These are phyloP conservation scores for Orthonevra nobilis DNA, from an alignment of 2,888 invertebrate species.

Conservation along the genomic window DNA sequence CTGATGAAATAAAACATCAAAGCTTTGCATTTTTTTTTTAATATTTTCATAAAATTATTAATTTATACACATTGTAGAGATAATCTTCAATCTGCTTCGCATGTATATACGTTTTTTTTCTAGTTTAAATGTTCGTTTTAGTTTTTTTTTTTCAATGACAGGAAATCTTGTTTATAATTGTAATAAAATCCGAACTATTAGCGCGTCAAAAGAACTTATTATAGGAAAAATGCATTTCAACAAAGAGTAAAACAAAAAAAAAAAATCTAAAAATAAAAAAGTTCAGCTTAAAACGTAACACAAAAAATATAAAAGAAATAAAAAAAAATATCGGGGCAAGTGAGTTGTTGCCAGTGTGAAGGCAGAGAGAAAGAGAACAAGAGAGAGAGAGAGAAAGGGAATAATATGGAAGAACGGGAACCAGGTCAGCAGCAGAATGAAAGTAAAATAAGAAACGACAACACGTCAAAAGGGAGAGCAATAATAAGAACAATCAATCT, in stretches of 20 bases:
- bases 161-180: constrained; percentile 45
- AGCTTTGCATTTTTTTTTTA: constrained; percentile 26
- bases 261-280: constrained; percentile 33
- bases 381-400: background rate
- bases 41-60: constrained; percentile 64
- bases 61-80: constrained; percentile 66
- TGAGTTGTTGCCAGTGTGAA: too few relatives aligned
- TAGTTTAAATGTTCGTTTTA: constrained; percentile 24
- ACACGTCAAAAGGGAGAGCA: constrained; percentile 40
- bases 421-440: too few relatives aligned
- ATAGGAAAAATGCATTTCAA: constrained; percentile 52
- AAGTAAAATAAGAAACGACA: constrained; percentile 36
- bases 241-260: constrained; percentile 11
- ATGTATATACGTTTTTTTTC: constrained; percentile 44
- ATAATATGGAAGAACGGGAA: background rate
- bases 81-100: constrained; percentile 60
- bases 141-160: constrained; percentile 29
- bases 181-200: constrained; percentile 61
- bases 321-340: constrained; percentile 4
- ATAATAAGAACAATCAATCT: constrained; percentile 42
- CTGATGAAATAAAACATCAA: too few relatives aligned
- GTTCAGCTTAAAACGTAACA: constrained; percentile 64
- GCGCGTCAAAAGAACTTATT: constrained; percentile 58
- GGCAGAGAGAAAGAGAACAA: background rate
- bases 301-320: constrained; percentile 24